Evolutionary conservation across 2,888 invertebrate species (phyloP).

Genomic region (Diarsia rubi): DNA sequence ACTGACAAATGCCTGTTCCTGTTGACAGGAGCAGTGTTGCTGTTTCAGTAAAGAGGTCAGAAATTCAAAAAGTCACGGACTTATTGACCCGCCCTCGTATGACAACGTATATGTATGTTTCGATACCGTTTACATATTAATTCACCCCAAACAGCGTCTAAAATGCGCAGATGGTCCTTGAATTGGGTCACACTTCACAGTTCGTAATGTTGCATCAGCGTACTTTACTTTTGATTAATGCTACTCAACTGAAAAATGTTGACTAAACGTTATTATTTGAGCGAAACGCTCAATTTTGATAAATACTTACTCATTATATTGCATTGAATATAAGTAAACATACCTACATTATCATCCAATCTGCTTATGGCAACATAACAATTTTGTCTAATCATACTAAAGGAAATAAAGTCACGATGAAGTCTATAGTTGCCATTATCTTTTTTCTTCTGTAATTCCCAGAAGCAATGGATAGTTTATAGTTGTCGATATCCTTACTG

Average conservation of each 20-base stretch:
- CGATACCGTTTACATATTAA: conserved; percentile 2
- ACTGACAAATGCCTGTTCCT: no score
- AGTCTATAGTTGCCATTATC: background rate
- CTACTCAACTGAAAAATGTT: no score
- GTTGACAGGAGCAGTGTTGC: no score
- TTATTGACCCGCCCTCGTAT: no score
- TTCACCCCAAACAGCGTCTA: background rate
- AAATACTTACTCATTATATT: background rate
- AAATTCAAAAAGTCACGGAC: no score
- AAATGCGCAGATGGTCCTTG: background rate
- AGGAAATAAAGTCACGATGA: background rate
- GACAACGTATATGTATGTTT: background rate
- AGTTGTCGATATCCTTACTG: background rate
- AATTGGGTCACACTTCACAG: background rate
- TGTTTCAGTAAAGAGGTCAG: no score
- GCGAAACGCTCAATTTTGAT: background rate
- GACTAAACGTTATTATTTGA: background rate
- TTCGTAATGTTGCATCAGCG: conserved; percentile 22
- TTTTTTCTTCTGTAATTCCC: background rate
- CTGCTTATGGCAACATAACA: background rate
- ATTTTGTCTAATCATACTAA: background rate
- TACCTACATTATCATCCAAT: background rate
- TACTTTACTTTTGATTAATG: background rate
- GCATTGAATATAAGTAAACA: background rate
- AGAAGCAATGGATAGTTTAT: background rate